Percentiles rank a stretch among this genome's conserved stretches.
Evolutionary conservation across 2,113 vertebrate genomes (phyloP).

Genomic region (Poeciliopsis prolifica): DNA sequence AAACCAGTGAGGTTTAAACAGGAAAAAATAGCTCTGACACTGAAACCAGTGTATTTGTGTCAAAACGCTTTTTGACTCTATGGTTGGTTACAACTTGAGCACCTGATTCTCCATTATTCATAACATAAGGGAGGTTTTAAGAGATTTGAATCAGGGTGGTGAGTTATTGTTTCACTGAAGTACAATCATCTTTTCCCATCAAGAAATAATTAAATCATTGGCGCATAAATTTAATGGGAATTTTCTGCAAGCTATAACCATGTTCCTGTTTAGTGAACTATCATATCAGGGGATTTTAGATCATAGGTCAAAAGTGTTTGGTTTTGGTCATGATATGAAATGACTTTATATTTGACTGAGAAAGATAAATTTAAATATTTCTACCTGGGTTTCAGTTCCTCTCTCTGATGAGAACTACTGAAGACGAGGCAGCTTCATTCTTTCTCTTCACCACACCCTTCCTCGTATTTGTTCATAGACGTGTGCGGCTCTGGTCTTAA

Average conservation of each 20-base stretch:
- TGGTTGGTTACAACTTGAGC: not conserved
- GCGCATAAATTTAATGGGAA: not conserved
- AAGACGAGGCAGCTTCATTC: no score
- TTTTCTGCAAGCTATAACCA: not conserved
- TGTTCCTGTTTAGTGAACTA: no score
- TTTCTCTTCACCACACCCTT: not conserved
- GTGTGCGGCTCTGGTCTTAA: not conserved
- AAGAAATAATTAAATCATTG: not conserved
- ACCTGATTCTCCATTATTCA: not conserved
- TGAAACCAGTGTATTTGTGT: not conserved
- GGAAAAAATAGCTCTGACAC: not conserved
- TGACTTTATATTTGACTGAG: no score
- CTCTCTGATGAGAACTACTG: no score
- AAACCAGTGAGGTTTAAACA: not conserved
- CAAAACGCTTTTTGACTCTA: no score
- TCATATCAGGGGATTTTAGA: not conserved
- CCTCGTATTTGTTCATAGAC: not conserved
- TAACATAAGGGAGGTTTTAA: not conserved
- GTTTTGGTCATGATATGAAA: no score
- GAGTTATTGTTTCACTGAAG: not conserved
- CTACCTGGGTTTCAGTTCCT: not conserved
- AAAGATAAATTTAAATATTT: not conserved
- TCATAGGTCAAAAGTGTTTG: not conserved
- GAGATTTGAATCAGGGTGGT: not conserved
- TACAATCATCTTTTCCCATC: not conserved